Evolutionary conservation across 2,113 vertebrate species (phyloP).

Genomic region (Larimichthys crocea): DNA sequence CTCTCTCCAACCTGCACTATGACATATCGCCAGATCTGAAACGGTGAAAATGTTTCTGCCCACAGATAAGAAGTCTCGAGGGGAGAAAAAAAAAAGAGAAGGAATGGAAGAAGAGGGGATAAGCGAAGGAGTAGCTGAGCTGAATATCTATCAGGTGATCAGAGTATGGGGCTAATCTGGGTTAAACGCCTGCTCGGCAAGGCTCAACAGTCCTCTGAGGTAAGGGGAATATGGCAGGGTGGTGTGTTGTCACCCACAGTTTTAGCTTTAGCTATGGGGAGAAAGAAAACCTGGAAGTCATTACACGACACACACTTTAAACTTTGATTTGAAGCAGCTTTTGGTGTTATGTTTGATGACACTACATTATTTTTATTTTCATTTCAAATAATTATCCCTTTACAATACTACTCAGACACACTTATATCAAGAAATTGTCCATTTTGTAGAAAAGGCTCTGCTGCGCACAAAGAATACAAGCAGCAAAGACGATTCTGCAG

Average conservation of each 20-base stretch:
- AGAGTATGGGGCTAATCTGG: constrained; percentile 71
- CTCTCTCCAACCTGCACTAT: constrained; percentile 18
- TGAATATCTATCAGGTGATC: constrained; percentile 77
- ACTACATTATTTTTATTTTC: no score
- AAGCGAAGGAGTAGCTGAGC: constrained; percentile 63
- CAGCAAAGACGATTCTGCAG: neutral
- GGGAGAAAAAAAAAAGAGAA: constrained; percentile 19
- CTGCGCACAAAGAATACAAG: neutral
- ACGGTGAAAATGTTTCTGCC: constrained; percentile 53
- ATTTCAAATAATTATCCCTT: no score
- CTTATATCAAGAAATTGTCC: neutral
- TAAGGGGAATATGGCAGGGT: constrained; percentile 30
- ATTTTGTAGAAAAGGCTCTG: neutral
- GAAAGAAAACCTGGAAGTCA: neutral
- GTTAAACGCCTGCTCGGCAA: constrained; percentile 68
- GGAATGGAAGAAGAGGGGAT: constrained; percentile 50
- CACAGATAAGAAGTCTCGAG: constrained; percentile 60
- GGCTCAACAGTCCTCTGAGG: constrained; percentile 47
- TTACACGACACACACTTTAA: neutral
- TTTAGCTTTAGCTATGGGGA: constrained; percentile 8
- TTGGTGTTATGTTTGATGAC: neutral
- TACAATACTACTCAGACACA: neutral
- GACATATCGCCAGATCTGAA: constrained; percentile 48
- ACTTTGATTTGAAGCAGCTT: neutral
- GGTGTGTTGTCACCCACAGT: constrained; percentile 33